These are phyloP conservation scores for Protobothrops mucrosquamatus DNA, from an alignment of 2,113 vertebrate genomes.

Conservation along the genomic window DNA sequence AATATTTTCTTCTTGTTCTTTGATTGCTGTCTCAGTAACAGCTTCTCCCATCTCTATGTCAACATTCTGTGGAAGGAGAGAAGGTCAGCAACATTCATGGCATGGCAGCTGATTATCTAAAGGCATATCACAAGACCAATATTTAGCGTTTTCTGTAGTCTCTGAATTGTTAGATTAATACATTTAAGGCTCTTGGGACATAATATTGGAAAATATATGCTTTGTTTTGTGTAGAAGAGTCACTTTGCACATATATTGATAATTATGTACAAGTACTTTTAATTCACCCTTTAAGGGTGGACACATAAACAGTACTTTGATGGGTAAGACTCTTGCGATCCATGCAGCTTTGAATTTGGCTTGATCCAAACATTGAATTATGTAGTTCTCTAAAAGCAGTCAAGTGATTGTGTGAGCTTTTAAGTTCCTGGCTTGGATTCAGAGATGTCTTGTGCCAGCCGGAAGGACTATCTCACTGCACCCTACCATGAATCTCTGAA, in stretches of 20 bases:
- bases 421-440: not conserved
- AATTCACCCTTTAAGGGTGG: not conserved
- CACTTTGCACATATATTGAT: not conserved
- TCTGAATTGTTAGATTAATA: not conserved
- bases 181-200: not conserved
- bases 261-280: not conserved
- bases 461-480: not conserved
- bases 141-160: conserved; percentile 3
- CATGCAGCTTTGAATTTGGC: not conserved
- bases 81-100: not conserved
- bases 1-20: not conserved
- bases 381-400: not conserved
- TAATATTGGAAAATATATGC: not conserved
- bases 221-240: not conserved
- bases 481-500: not conserved
- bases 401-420: not conserved
- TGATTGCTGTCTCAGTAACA: not conserved
- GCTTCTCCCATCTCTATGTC: conserved; percentile 29
- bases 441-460: not conserved
- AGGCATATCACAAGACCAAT: not conserved
- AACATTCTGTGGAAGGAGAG: conserved; percentile 9
- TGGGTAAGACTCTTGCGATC: not conserved
- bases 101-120: conserved; percentile 19
- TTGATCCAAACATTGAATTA: not conserved
- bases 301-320: not conserved